Evolutionary conservation across 2,797 vertebrate genomes (phyloP), one percentile per base, ranked within the genome.

Genomic region (Melanotaenia pygmaea): DNA sequence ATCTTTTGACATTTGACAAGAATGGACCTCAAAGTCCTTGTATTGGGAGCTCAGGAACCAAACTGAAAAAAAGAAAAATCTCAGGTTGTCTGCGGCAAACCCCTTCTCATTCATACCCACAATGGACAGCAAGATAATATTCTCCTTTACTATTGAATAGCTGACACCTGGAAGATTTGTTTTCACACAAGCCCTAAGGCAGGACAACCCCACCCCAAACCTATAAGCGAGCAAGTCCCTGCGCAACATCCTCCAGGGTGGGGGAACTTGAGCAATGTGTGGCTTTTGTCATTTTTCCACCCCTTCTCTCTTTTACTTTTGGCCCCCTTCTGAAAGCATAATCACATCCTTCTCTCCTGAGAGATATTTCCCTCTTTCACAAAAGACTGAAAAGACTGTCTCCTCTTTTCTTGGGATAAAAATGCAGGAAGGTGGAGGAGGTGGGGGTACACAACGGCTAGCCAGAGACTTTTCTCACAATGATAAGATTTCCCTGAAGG

Each of bases 161-260:
- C 82, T 91, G 91, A 93, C 93, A 94, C 91, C 90, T 92, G 91
- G 86, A 86, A 91, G 90, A 93, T 93, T 92, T 93, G 83, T 66
- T 94, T 94, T 93, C 92, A 93, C 80, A 70, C 64, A 70, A 80
- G 83, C 90, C 93, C 90, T 82, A 1, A 82, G 93, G 93, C 90
- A 76, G 79, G 85, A 79, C 80, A 89, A 81, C 92, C 87, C 88
- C 90, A 90, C 93, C 91, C 90, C 81, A 80, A 84, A 83, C 83
- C 72, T 76, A 22, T 66, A 81, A 88, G 80, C 67, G 45, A 82
- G 87, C 91, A 91, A 89, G 92, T 92, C 83, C 57, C 80, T 89
- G 85, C 90, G 91, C 87, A 91, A 84, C 89, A 90, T 81, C 81
- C 88, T 91, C 45, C 74, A 84, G 89, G 89, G 85, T 77, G 76